phyloP scores from a whole-genome alignment of 2,888 invertebrate genomes.

The Nyleta sp. region DNA sequence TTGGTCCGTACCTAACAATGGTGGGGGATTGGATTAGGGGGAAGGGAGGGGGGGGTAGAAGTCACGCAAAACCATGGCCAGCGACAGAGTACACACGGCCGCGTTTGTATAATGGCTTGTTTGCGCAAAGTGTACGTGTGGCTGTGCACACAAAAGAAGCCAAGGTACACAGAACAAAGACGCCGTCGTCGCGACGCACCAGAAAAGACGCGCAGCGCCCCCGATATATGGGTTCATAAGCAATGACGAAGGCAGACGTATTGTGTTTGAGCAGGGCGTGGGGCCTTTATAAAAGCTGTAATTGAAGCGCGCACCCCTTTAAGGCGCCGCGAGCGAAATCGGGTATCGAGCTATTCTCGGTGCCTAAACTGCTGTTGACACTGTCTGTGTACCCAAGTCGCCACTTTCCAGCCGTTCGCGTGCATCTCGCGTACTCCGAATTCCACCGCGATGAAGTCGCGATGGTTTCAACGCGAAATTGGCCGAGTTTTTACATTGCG shows the following conservation, averaged over 20 bases:
- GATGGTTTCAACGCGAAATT: too few species aligned
- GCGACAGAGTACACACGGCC: slow-evolving; percentile 30
- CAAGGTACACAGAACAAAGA: slow-evolving; percentile 40
- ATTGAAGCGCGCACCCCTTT: slow-evolving; percentile 72
- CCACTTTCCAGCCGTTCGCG: too few species aligned
- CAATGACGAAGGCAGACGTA: slow-evolving; percentile 67
- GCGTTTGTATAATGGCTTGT: slow-evolving; percentile 49
- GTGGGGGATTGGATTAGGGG: too few species aligned
- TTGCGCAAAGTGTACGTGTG: slow-evolving; percentile 34
- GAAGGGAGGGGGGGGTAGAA: too few species aligned
- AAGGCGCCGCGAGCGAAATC: slow-evolving; percentile 69
- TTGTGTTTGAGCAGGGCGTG: slow-evolving; percentile 78
- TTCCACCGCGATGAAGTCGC: too few species aligned
- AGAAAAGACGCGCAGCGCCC: slow-evolving; percentile 61
- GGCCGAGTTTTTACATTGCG: too few species aligned
- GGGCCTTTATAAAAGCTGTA: slow-evolving; percentile 75
- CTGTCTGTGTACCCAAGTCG: slow-evolving; percentile 4
- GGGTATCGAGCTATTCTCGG: slow-evolving; percentile 73
- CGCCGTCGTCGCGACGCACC: slow-evolving; percentile 27
- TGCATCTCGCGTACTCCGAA: too few species aligned
- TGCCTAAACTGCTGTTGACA: slow-evolving; percentile 51
- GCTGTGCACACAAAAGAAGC: slow-evolving; percentile 51
- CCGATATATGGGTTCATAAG: slow-evolving; percentile 58
- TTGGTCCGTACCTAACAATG: slow-evolving; percentile 21
- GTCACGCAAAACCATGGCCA: slow-evolving; percentile 9